Conservation (phyloP, 2,797 vertebrate genomes). For the Neoniphon sammara region DNA sequence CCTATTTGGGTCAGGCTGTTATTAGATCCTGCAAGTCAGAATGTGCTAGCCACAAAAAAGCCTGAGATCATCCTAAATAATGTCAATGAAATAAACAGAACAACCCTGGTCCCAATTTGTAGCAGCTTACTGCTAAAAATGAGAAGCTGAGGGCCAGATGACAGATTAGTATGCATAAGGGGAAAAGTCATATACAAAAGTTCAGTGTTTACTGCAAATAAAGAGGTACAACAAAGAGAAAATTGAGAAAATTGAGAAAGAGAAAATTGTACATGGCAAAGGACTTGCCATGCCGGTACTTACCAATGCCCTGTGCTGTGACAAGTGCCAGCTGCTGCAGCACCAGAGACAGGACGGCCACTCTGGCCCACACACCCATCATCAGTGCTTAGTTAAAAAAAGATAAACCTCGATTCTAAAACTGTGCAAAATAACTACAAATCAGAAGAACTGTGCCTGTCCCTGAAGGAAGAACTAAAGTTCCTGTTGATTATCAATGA, state of each 20-base stretch:
- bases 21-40: conserved; percentile 18
- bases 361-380: conserved; percentile 71
- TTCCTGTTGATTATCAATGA: conserved; percentile 35
- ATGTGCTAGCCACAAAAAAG: conserved; percentile 13
- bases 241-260: too few relatives aligned
- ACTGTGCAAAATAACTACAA: neutral
- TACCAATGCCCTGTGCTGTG: conserved; percentile 88
- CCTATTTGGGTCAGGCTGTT: conserved; percentile 45
- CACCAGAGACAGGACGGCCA: conserved; percentile 79
- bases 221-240: neutral
- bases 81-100: conserved; percentile 9
- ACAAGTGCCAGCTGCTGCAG: conserved; percentile 81
- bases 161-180: neutral
- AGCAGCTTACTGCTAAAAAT: conserved; percentile 5
- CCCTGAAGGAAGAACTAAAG: conserved; percentile 10
- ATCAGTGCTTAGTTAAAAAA: conserved; percentile 53
- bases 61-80: neutral
- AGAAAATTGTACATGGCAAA: neutral
- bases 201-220: neutral
- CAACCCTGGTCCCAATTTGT: neutral
- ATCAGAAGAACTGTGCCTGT: neutral
- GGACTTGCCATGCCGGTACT: conserved; percentile 67
- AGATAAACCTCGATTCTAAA: neutral
- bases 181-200: neutral
- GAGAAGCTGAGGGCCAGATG: neutral